phyloP scores from a whole-genome alignment of 2,888 invertebrate genomes.

The Cataglyphis livida region DNA sequence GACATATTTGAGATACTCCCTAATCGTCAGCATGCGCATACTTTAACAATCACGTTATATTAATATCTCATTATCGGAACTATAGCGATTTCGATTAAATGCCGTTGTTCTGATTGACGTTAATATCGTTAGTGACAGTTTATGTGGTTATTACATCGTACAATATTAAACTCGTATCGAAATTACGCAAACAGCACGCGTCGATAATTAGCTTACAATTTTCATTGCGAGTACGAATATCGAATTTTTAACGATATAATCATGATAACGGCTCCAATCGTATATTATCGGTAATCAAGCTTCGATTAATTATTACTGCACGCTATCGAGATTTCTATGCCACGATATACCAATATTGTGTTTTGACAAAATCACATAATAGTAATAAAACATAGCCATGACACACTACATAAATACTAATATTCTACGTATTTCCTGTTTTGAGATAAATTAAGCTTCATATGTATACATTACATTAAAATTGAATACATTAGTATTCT shows the following conservation, averaged over 20 bases:
- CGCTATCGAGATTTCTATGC: slow-evolving; percentile 26
- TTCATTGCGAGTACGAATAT: slow-evolving; percentile 16
- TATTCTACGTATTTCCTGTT: background rate
- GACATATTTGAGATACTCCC: background rate
- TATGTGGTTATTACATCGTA: slow-evolving; percentile 45
- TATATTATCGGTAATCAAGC: slow-evolving; percentile 53
- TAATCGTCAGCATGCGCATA: background rate
- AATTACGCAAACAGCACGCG: slow-evolving; percentile 48
- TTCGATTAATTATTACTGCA: slow-evolving; percentile 40
- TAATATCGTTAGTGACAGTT: slow-evolving; percentile 53
- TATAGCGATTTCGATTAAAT: slow-evolving; percentile 45
- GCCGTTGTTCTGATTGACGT: slow-evolving; percentile 49
- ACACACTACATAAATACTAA: background rate
- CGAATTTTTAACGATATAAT: slow-evolving; percentile 46
- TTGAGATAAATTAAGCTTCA: background rate
- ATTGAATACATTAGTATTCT: background rate
- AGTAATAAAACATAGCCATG: background rate
- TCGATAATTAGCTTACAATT: slow-evolving; percentile 54
- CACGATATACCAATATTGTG: slow-evolving; percentile 11
- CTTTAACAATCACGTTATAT: slow-evolving; percentile 34
- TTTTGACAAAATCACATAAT: background rate
- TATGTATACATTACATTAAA: background rate
- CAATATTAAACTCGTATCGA: slow-evolving; percentile 50
- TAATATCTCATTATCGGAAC: slow-evolving; percentile 41
- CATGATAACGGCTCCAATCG: slow-evolving; percentile 39